Evolutionary conservation across 2,113 vertebrate species (phyloP).

Genomic region (Jaculus jaculus): DNA sequence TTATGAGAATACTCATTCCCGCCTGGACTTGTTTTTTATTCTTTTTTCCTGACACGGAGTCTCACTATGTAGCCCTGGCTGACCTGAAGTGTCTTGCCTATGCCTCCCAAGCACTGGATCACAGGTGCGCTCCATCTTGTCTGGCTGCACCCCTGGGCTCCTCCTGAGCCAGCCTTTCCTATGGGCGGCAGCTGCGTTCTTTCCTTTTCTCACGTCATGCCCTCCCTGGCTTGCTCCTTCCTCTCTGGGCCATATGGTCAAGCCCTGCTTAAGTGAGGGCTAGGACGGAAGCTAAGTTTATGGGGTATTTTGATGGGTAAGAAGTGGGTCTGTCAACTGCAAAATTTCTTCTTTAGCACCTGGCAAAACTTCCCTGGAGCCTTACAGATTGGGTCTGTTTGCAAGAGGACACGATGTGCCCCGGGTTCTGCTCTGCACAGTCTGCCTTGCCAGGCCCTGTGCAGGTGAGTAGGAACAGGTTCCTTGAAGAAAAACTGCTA

Average conservation of each 20-base stretch:
- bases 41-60: no score
- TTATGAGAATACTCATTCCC: not conserved
- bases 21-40: not conserved
- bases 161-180: not conserved
- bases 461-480: no score
- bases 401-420: not conserved
- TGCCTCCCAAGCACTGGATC: not conserved
- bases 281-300: not conserved
- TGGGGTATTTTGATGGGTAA: not conserved
- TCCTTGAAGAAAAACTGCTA: not conserved
- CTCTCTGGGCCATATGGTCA: not conserved
- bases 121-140: not conserved
- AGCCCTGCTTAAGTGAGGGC: not conserved
- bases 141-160: not conserved
- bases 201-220: not conserved
- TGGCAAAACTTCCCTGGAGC: not conserved
- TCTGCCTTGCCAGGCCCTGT: not conserved
- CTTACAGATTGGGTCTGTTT: constrained; percentile 8
- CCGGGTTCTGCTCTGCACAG: not conserved
- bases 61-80: not conserved
- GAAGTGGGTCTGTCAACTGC: not conserved
- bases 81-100: not conserved
- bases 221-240: not conserved
- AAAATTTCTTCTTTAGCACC: not conserved
- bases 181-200: not conserved